Conservation (phyloP, 2,797 vertebrate species). For the Parauchenoglanis ngamensis region DNA sequence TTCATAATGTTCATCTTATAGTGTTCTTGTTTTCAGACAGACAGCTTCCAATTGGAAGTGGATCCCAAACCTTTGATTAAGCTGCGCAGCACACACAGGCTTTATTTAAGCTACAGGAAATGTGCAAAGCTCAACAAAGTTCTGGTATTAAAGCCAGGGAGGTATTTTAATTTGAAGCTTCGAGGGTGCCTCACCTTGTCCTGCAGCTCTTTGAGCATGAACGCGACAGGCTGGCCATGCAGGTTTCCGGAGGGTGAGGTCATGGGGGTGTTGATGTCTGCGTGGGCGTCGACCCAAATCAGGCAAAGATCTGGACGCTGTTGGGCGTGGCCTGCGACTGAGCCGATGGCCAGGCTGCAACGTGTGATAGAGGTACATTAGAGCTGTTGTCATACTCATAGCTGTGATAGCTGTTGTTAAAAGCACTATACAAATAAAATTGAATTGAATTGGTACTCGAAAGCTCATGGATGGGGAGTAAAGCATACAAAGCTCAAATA, state of each 20-base stretch:
- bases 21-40: not conserved
- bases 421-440: too few relatives aligned
- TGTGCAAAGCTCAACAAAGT: not conserved
- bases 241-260: constrained; percentile 90
- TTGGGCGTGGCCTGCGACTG: constrained; percentile 86
- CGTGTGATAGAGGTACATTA: constrained; percentile 23
- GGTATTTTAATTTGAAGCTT: not conserved
- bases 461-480: not conserved
- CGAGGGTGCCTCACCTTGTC: constrained; percentile 80
- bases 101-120: not conserved
- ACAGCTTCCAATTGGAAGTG: not conserved
- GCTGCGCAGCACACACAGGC: not conserved
- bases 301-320: constrained; percentile 90
- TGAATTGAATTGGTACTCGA: too few relatives aligned
- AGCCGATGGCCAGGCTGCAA: constrained; percentile 89
- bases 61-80: not conserved
- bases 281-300: constrained; percentile 97
- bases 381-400: not conserved
- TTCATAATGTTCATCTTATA: not conserved
- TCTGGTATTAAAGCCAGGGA: too few relatives aligned
- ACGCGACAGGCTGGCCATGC: constrained; percentile 92
- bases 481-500: not conserved
- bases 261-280: constrained; percentile 92
- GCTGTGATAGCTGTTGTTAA: too few relatives aligned
- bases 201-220: constrained; percentile 92